phyloP scores from a whole-genome alignment of 2,888 invertebrate species.

The Temnothorax ravouxi region DNA sequence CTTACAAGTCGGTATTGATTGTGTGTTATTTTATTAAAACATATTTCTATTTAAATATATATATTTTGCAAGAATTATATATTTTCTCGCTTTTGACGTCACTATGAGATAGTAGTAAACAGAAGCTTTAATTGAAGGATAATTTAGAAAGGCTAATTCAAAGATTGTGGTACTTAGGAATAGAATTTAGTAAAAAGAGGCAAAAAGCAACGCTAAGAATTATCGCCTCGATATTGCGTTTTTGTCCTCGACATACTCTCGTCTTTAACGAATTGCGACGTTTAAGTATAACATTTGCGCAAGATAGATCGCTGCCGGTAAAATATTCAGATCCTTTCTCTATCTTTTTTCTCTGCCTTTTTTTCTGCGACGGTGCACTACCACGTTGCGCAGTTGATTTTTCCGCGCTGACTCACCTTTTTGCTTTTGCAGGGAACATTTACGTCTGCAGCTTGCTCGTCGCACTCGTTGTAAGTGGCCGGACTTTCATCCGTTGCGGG shows the following conservation, averaged over 20 bases:
- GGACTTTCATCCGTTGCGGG: conserved; percentile 14
- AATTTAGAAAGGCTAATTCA: background rate
- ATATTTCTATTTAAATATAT: too few relatives aligned
- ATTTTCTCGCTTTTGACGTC: too few relatives aligned
- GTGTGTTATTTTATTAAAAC: too few relatives aligned
- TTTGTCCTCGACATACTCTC: conserved; percentile 19
- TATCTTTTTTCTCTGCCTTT: conserved; percentile 25
- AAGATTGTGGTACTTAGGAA: background rate
- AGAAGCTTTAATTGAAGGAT: background rate
- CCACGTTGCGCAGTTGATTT: conserved; percentile 37
- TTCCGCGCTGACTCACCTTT: conserved; percentile 37
- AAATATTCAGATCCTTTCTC: conserved; percentile 52
- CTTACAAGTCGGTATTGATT: too few relatives aligned
- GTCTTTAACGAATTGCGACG: conserved; percentile 20
- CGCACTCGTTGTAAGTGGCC: conserved; percentile 73
- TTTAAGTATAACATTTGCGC: conserved; percentile 18
- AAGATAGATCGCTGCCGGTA: conserved; percentile 3
- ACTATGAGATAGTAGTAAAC: too few relatives aligned
- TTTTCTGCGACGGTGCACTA: background rate
- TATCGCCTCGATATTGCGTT: background rate
- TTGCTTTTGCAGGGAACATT: conserved; percentile 68
- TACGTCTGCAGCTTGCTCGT: conserved; percentile 66
- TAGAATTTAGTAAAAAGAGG: background rate
- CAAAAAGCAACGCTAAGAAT: background rate
- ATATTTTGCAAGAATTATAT: too few relatives aligned